Evolutionary conservation across 2,113 vertebrate species (phyloP).

Genomic region (Himantopus leucocephalus): DNA sequence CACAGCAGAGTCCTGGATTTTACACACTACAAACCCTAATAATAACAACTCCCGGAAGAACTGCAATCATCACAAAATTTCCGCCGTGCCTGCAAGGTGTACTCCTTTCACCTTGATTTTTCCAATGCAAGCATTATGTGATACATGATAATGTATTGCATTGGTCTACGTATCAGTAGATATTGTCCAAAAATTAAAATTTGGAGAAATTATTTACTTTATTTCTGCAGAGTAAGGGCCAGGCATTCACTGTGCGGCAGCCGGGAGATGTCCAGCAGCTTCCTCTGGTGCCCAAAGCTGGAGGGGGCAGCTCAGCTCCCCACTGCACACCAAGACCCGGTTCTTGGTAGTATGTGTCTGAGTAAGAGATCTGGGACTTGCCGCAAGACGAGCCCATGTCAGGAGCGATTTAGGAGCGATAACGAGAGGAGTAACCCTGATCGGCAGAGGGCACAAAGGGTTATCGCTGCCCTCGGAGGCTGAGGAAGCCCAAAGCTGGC

Average conservation of each 20-base stretch:
- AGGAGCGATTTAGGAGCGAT: background rate
- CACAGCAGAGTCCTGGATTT: background rate
- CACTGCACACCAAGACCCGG: rapidly evolving
- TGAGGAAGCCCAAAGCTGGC: background rate
- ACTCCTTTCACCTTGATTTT: background rate
- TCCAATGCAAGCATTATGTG: background rate
- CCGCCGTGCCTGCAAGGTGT: rapidly evolving
- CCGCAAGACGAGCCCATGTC: background rate
- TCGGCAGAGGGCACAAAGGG: background rate
- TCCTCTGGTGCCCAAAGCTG: background rate
- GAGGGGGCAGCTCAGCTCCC: background rate
- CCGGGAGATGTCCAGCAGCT: background rate
- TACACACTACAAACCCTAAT: background rate
- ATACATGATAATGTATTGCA: background rate
- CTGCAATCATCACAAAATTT: background rate
- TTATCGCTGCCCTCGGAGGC: background rate
- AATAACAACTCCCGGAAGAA: background rate
- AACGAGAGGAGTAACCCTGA: background rate
- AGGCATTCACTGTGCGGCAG: background rate
- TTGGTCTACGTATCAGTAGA: background rate
- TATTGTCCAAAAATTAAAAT: background rate
- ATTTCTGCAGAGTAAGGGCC: background rate
- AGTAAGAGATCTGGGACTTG: background rate
- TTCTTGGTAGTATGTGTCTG: background rate
- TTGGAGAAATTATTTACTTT: background rate